These are phyloP conservation scores for Pristionchus mayeri DNA, from an alignment of 2,888 invertebrate genomes.

Conservation along the genomic window DNA sequence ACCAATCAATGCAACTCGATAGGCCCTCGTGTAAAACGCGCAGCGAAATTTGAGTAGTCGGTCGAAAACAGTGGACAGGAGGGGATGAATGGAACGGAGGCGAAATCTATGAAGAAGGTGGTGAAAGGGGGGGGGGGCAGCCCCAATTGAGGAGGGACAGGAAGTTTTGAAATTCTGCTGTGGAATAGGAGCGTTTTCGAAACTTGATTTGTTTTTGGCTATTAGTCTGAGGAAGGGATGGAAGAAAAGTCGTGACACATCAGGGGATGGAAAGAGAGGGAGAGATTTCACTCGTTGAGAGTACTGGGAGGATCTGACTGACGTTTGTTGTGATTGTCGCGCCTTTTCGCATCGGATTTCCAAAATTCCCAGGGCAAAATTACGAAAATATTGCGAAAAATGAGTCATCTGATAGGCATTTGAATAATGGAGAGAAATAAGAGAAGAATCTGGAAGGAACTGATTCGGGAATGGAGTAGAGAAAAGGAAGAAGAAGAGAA, in stretches of 20 bases:
- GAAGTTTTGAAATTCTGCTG: slow-evolving; percentile 1
- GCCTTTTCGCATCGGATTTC: slow-evolving; percentile 41
- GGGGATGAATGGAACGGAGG: background rate
- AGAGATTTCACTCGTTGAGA: background rate
- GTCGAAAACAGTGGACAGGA: background rate
- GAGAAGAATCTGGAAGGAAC: background rate
- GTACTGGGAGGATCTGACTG: background rate
- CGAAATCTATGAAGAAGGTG: background rate
- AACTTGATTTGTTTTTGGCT: background rate
- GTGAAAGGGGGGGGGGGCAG: background rate
- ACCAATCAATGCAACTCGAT: background rate
- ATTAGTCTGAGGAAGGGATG: background rate
- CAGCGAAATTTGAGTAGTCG: background rate
- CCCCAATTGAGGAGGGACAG: background rate
- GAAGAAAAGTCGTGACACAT: background rate
- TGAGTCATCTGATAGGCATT: background rate
- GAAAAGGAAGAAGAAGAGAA: background rate
- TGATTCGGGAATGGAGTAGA: background rate
- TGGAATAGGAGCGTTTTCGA: background rate
- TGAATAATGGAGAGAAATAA: background rate
- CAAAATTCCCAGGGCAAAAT: background rate
- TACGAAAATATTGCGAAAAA: background rate
- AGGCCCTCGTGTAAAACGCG: background rate
- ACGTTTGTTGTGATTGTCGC: slow-evolving; percentile 17
- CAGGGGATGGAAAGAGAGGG: no score